Evolutionary conservation across 2,113 vertebrate species (phyloP).

Genomic region (Callipepla squamata): DNA sequence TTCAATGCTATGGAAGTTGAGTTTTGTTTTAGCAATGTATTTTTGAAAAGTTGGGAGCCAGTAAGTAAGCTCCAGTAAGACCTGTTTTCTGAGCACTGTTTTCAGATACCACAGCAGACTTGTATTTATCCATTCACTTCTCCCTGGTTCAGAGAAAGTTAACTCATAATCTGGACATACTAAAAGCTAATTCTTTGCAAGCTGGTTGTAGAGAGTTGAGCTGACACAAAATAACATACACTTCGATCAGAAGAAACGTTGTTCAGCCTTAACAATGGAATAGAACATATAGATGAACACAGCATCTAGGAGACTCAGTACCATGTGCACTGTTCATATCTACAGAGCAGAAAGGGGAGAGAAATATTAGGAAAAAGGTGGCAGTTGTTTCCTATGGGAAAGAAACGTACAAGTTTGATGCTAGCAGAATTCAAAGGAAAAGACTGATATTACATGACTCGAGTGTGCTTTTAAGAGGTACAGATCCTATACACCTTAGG

Average conservation of each 20-base stretch:
- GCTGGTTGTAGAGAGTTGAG: not conserved
- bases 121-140: not conserved
- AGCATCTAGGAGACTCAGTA: not conserved
- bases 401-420: not conserved
- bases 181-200: not conserved
- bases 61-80: not conserved
- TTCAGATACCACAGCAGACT: not conserved
- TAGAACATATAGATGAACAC: not conserved
- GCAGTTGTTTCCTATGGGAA: not conserved
- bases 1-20: not conserved
- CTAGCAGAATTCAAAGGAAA: not conserved
- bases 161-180: not conserved
- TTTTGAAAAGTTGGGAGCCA: accelerated
- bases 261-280: not conserved
- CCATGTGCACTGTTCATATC: not conserved
- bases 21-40: not conserved
- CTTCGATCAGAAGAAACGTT: not conserved
- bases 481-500: not conserved
- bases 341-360: not conserved
- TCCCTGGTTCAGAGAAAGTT: not conserved
- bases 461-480: not conserved
- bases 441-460: not conserved
- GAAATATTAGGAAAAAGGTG: not conserved
- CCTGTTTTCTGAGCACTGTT: not conserved
- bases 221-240: not conserved